These are phyloP conservation scores for Ornithorhynchus anatinus DNA, from an alignment of 2,113 vertebrate genomes.

Conservation along the genomic window DNA sequence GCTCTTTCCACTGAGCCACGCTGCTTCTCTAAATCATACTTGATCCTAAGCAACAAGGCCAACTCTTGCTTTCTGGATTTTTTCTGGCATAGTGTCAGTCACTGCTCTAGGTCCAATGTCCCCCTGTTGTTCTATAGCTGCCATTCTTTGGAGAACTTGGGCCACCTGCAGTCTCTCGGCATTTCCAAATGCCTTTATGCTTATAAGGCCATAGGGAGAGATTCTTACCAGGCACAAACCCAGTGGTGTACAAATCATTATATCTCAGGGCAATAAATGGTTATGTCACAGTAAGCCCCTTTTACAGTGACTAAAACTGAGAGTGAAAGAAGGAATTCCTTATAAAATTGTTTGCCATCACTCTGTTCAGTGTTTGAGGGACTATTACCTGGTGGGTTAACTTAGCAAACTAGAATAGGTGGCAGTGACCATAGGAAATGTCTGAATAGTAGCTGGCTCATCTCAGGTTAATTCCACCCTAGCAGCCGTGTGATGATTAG, in stretches of 20 bases:
- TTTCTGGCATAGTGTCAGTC: no score
- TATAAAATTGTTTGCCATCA: neutral
- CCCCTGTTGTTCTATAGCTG: accelerated
- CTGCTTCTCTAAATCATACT: no score
- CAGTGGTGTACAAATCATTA: neutral
- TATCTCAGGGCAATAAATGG: neutral
- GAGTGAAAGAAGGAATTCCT: neutral
- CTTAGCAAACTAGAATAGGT: neutral
- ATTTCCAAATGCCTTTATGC: neutral
- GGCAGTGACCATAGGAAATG: neutral
- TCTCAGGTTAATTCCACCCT: neutral
- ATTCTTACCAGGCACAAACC: neutral
- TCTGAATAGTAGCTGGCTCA: neutral
- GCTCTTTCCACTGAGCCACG: no score
- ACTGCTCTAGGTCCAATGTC: accelerated
- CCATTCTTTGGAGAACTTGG: no score
- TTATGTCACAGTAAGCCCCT: neutral
- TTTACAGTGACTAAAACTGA: neutral
- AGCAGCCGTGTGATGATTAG: neutral
- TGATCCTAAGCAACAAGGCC: no score
- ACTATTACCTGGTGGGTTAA: neutral
- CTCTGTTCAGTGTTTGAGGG: neutral
- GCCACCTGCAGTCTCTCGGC: neutral
- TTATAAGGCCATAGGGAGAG: neutral
- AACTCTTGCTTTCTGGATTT: accelerated